phyloP scores from a whole-genome alignment of 92 coral and sea anemone species.

The Paramuricea clavata region DNA sequence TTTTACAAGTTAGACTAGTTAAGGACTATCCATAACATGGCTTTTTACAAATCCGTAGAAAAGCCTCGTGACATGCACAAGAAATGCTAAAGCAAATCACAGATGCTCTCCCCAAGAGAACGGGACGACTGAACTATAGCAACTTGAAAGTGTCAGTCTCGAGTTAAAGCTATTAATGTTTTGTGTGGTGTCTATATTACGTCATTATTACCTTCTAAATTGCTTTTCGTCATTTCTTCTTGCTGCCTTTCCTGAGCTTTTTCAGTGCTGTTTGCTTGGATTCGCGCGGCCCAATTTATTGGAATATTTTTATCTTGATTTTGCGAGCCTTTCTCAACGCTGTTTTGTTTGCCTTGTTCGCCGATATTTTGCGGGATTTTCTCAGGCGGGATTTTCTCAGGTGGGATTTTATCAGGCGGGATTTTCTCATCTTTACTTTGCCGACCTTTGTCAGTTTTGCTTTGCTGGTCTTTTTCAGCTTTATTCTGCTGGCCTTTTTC shows the following conservation, averaged over 20 bases:
- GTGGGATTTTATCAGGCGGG: neutral
- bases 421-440: neutral
- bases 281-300: neutral
- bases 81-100: no score
- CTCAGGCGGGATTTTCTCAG: neutral
- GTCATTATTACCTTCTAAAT: neutral
- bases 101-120: no score
- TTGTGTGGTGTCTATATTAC: no score
- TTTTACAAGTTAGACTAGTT: no score
- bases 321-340: neutral
- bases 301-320: neutral
- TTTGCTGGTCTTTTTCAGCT: neutral
- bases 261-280: neutral
- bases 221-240: neutral
- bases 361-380: neutral
- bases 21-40: no score
- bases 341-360: neutral
- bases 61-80: no score
- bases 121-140: no score
- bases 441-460: neutral
- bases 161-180: no score
- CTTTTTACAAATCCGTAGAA: no score
- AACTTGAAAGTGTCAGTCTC: no score
- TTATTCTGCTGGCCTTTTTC: neutral
- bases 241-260: neutral